Conservation (phyloP, 2,113 vertebrate species). For the Leucopsar rothschildi region DNA sequence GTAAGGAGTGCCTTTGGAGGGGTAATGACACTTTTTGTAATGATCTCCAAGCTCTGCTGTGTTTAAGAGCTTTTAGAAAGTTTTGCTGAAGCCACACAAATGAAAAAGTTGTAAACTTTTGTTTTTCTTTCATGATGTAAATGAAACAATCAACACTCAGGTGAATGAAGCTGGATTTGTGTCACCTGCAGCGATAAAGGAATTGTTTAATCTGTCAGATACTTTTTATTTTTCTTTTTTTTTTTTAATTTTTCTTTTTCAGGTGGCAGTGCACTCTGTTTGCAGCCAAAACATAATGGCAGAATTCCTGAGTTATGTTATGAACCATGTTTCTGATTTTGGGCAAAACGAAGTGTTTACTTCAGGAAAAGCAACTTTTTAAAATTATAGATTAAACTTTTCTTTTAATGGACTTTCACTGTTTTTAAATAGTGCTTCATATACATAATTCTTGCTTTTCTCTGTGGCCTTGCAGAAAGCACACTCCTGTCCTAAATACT, state of each 20-base stretch:
- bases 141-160: neutral
- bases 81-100: neutral
- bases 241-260: neutral
- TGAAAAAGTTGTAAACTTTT: neutral
- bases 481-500: neutral
- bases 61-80: neutral
- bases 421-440: neutral
- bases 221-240: no score
- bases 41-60: neutral
- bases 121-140: neutral
- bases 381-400: neutral
- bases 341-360: neutral
- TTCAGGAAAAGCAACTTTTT: neutral
- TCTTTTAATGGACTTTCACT: neutral
- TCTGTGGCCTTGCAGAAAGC: neutral
- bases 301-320: neutral
- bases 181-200: neutral
- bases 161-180: neutral
- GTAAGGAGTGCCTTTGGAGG: neutral
- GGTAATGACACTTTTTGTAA: neutral
- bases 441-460: neutral
- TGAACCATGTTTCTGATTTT: neutral
- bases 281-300: neutral
- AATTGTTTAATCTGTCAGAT: neutral
- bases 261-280: neutral